Conservation (phyloP, 2,888 invertebrate genomes). For the Zaprionus lineosus region DNA sequence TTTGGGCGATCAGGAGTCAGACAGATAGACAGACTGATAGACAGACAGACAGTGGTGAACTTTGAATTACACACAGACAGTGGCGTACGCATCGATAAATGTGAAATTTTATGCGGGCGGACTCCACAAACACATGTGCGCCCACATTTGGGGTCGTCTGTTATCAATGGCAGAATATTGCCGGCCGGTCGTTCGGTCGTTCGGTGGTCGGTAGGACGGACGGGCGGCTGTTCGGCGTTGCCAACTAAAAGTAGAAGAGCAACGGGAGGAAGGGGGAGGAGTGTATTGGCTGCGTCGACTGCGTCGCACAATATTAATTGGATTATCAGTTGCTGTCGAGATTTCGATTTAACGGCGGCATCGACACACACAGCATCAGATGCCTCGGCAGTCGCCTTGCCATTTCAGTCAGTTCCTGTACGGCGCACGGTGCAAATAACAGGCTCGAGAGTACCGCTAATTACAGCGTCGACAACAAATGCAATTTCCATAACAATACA, state of each 20-base stretch:
- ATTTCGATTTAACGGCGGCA: constrained; percentile 66
- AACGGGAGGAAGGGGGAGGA: too few relatives aligned
- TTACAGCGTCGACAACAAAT: constrained; percentile 13
- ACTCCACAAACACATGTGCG: constrained; percentile 19
- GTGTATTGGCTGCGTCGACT: too few relatives aligned
- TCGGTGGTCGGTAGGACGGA: too few relatives aligned
- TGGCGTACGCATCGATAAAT: constrained; percentile 50
- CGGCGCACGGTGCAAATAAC: constrained; percentile 68
- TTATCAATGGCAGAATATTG: too few relatives aligned
- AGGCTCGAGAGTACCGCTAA: constrained; percentile 19
- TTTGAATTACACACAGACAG: constrained; percentile 42
- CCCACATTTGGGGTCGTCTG: constrained; percentile 46
- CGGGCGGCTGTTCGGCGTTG: constrained; percentile 20
- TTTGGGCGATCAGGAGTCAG: constrained; percentile 45
- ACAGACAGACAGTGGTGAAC: constrained; percentile 37
- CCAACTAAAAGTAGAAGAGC: constrained; percentile 25
- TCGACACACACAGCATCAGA: constrained; percentile 23
- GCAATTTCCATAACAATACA: constrained; percentile 37
- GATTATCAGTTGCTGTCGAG: constrained; percentile 75
- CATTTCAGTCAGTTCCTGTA: constrained; percentile 72
- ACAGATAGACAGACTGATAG: constrained; percentile 7
- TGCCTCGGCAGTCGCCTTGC: constrained; percentile 25
- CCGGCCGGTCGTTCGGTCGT: too few relatives aligned
- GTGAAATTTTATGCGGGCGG: constrained; percentile 67
- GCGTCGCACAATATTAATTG: constrained; percentile 53